Percentiles rank a stretch among this genome's conserved stretches.
phyloP scores from a whole-genome alignment of 1,140 invertebrate species.

The Drosophila sproati region DNA sequence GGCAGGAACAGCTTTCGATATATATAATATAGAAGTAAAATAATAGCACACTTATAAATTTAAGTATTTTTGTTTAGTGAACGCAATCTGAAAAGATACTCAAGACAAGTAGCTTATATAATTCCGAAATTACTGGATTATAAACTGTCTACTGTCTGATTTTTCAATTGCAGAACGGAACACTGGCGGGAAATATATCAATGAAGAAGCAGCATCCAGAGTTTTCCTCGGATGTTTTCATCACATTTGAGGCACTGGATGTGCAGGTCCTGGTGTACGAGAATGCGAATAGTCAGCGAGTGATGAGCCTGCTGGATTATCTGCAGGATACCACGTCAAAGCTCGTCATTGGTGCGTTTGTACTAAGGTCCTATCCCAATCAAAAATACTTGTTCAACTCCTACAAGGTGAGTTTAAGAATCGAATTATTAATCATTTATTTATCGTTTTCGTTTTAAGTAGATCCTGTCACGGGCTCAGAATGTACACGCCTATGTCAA shows the following conservation, averaged over 20 bases:
- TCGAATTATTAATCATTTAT: neutral
- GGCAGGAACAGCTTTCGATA: too few species aligned
- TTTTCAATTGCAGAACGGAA: constrained; percentile 85
- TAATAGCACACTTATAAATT: neutral
- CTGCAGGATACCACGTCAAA: constrained; percentile 52
- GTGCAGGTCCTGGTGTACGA: constrained; percentile 84
- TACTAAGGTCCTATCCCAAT: constrained; percentile 60
- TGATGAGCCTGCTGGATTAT: constrained; percentile 56
- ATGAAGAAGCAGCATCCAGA: constrained; percentile 89
- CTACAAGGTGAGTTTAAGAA: constrained; percentile 86
- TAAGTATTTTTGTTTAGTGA: too few species aligned
- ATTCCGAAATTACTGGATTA: neutral
- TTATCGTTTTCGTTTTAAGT: constrained; percentile 33
- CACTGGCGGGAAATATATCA: constrained; percentile 91
- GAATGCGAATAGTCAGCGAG: constrained; percentile 31
- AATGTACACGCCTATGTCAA: constrained; percentile 94
- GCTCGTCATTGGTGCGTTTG: constrained; percentile 64
- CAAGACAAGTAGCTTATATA: neutral
- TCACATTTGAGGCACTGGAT: constrained; percentile 89
- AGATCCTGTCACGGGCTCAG: constrained; percentile 89
- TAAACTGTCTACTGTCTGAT: constrained; percentile 6
- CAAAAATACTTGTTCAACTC: constrained; percentile 63
- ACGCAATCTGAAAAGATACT: too few species aligned
- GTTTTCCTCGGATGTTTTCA: constrained; percentile 92
- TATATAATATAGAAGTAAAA: too few species aligned